Base-by-base conservation (phyloP, 2,888 invertebrate species). In the Pantelozetes paolii region DNA sequence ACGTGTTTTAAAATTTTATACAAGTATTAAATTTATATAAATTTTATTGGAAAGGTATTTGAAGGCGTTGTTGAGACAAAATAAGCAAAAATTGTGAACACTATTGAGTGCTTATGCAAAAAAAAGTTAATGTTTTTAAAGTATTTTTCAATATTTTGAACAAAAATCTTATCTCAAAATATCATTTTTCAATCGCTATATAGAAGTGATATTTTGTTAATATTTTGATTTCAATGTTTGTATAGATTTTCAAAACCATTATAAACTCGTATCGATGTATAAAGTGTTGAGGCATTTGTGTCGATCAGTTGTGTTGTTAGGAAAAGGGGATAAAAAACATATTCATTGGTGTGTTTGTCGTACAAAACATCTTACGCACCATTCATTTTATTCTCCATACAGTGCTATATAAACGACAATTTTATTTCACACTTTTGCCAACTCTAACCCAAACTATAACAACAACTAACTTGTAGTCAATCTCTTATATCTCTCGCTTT, bases 351-450 rank as follows among this genome's bases (percentile, higher is more conserved):
- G 18, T 18, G 40, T 45, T 18, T 45, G 6, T 9, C 5, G 57
- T 5, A 20, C n/a, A n/a, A 5, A 57, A 57, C 57, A 57, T 57
- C 57, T 57, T 23, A 5, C 18, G 11, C 20, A 5, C 32, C 62
- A 62, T 62, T 62, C 30, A 62, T 62, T 62, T 62, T 1, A 62
- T 18, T 62, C 30, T 62, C 5, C 6, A 57, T 57, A 57, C 26
- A 23, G 26, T n/a, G 5, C n/a, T n/a, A n/a, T n/a, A 48, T 48
- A 54, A 62, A 62, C 62, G 62, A 62, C 32, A 62, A 62, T 62
- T 62, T 62, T 18, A 62, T 62, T 62, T 62, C 11, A 32, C 62
- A 62, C 62, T 62, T 23, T 62, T 62, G 30, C 32, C 62, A 28
- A 13, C 32, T 15, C 23, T 30, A 6, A n/a, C n/a, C n/a, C n/a